Conservation (phyloP, 2,888 invertebrate species). For the Sympetrum striolatum region DNA sequence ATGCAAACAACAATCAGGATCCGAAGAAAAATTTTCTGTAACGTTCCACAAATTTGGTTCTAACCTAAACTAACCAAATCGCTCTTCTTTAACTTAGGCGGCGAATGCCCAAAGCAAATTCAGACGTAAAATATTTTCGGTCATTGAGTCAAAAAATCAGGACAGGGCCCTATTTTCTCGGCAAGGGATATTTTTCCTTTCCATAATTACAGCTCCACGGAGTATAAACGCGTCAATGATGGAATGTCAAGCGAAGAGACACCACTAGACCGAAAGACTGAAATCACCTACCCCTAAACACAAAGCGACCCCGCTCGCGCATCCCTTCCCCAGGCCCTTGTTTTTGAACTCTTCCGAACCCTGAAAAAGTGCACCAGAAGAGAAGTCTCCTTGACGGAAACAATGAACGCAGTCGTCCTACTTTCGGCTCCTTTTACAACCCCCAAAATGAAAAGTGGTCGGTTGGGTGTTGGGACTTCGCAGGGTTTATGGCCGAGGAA, state of each 20-base stretch:
- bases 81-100: too few species aligned
- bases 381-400: not conserved
- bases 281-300: not conserved
- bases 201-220: too few species aligned
- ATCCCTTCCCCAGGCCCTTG: not conserved
- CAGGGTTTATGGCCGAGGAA: conserved; percentile 2
- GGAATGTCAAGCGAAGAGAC: not conserved
- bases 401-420: conserved; percentile 1
- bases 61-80: too few species aligned
- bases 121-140: too few species aligned
- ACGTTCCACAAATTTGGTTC: too few species aligned
- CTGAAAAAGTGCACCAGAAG: not conserved
- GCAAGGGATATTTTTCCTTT: too few species aligned
- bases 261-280: not conserved
- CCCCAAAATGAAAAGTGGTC: not conserved
- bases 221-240: not conserved
- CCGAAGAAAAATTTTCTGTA: too few species aligned
- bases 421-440: not conserved
- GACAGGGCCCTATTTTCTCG: too few species aligned
- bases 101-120: too few species aligned
- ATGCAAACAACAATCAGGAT: too few species aligned
- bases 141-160: too few species aligned
- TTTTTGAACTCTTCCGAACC: not conserved
- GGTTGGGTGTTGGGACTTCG: not conserved
- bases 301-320: not conserved